Conservation (phyloP, 1,140 invertebrate genomes). For the Trialeurodes vaporariorum region DNA sequence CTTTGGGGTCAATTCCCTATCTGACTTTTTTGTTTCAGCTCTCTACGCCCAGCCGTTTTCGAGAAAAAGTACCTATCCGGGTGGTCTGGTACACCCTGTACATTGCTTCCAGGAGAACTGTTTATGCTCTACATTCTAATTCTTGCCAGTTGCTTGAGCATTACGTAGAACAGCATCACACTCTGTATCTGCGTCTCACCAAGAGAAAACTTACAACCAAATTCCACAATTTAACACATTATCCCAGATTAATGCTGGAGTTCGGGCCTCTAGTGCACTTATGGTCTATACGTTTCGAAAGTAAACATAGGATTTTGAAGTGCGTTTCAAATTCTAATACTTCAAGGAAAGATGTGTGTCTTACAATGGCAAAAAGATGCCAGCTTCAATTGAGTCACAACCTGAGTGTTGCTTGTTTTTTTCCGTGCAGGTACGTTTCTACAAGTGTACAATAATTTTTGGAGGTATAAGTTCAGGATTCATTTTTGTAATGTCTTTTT, state of each 20-base stretch:
- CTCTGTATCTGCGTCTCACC: slow-evolving; percentile 13
- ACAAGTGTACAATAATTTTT: no score
- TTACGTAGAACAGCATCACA: background rate
- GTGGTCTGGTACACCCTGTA: no score
- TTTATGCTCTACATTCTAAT: background rate
- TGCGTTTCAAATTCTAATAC: background rate
- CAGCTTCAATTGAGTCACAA: background rate
- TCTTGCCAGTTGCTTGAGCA: background rate
- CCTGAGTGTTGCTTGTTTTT: no score
- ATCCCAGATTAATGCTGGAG: slow-evolving; percentile 21
- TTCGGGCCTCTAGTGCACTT: slow-evolving; percentile 22
- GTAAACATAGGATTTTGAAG: slow-evolving; percentile 1
- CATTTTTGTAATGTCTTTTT: no score
- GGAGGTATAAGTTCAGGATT: no score
- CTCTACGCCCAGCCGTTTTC: no score
- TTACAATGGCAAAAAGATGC: background rate
- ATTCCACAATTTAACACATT: slow-evolving; percentile 26
- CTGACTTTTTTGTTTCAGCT: no score
- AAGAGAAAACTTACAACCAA: slow-evolving; percentile 27
- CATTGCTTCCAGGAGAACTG: background rate
- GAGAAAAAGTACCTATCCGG: no score
- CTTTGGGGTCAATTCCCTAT: no score
- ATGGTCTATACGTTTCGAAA: slow-evolving; percentile 15
- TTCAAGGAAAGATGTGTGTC: background rate
- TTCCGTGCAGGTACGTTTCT: no score